These are phyloP conservation scores for Thinocorus orbignyianus DNA, from an alignment of 2,113 vertebrate genomes.

Conservation along the genomic window DNA sequence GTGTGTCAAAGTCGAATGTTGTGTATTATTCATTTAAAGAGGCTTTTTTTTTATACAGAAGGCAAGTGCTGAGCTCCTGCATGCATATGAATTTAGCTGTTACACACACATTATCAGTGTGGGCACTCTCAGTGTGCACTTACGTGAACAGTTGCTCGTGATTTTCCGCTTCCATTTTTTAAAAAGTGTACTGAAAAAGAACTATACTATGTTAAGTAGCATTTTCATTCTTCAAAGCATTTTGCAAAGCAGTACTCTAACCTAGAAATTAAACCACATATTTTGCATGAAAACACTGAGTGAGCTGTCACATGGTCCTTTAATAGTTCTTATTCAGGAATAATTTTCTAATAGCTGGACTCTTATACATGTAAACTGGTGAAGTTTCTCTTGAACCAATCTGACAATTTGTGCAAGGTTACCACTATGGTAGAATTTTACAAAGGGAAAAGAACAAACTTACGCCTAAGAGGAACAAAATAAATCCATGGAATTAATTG, in stretches of 20 bases:
- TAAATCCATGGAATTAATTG: background rate
- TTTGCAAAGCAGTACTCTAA: background rate
- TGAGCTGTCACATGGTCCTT: background rate
- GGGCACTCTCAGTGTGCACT: background rate
- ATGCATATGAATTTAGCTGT: background rate
- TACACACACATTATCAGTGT: background rate
- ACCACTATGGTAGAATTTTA: background rate
- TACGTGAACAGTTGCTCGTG: background rate
- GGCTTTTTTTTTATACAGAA: background rate
- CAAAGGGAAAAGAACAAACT: background rate
- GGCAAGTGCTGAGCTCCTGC: background rate
- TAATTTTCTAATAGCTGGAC: background rate
- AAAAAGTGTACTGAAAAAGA: background rate
- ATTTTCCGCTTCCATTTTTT: background rate
- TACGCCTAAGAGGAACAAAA: background rate
- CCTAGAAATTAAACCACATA: background rate
- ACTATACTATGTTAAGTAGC: background rate
- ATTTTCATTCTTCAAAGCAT: background rate
- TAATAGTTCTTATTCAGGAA: background rate
- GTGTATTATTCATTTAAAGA: background rate
- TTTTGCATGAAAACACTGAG: background rate
- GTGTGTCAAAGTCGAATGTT: background rate
- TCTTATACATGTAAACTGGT: background rate
- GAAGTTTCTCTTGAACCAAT: background rate
- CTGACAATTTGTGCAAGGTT: background rate